A percentile compares a stretch with the other conserved stretches of the same genome.
Conservation (phyloP, 2,888 invertebrate species). For the Onchidella celtica region DNA sequence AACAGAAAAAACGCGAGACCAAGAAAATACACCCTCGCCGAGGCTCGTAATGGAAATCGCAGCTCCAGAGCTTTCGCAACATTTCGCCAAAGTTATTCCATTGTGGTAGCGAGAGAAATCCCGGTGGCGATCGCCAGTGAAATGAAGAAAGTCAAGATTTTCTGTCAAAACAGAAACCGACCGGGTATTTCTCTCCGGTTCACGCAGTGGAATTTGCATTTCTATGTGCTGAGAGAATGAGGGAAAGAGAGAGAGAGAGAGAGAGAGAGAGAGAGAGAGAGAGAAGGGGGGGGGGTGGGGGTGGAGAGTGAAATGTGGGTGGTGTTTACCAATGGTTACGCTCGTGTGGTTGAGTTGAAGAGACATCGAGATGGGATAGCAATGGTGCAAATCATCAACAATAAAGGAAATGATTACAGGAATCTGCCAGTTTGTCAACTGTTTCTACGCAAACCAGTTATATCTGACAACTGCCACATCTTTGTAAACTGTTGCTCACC, state of each 20-base stretch:
- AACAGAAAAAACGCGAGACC: constrained; percentile 31
- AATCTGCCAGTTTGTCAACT: no score
- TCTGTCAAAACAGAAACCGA: constrained; percentile 33
- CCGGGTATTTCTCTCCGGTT: constrained; percentile 8
- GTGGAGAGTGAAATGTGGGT: no score
- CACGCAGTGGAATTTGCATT: constrained; percentile 28
- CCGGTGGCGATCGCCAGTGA: neutral
- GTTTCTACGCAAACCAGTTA: no score
- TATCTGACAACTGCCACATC: no score
- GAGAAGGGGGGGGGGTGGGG: no score
- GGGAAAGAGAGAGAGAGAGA: no score
- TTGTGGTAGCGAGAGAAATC: constrained; percentile 39
- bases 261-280: no score
- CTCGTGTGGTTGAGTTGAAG: constrained; percentile 31
- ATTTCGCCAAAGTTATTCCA: constrained; percentile 35
- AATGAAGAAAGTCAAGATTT: constrained; percentile 30
- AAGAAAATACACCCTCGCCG: constrained; percentile 9
- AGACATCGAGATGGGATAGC: neutral
- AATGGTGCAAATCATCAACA: constrained; percentile 26
- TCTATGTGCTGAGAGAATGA: constrained; percentile 28
- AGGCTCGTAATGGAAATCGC: constrained; percentile 34
- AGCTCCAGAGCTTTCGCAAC: constrained; percentile 33
- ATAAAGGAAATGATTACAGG: neutral
- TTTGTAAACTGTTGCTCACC: no score
- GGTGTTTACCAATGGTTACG: constrained; percentile 35